These are phyloP conservation scores for Microctonus hyperodae DNA, from an alignment of 2,888 invertebrate genomes.

Conservation along the genomic window DNA sequence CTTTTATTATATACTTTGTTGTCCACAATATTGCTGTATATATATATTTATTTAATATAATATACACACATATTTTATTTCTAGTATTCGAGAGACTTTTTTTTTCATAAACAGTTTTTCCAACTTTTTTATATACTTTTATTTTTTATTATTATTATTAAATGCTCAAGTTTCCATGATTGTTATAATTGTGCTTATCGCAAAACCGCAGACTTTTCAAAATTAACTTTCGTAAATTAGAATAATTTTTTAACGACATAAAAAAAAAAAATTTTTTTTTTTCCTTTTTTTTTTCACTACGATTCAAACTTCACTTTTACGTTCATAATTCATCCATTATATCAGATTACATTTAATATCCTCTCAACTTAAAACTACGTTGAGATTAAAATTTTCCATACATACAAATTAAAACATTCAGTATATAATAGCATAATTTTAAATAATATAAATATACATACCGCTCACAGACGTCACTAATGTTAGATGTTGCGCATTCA, in stretches of 20 bases:
- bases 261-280: neutral
- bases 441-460: conserved; percentile 46
- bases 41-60: neutral
- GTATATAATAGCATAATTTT: no score
- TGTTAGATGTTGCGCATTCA: conserved; percentile 77
- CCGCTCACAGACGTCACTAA: conserved; percentile 72
- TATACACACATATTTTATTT: neutral
- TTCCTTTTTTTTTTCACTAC: neutral
- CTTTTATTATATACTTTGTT: neutral
- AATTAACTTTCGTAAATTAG: neutral
- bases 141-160: neutral
- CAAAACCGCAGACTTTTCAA: neutral
- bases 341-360: neutral
- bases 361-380: neutral
- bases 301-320: neutral
- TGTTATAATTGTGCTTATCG: neutral
- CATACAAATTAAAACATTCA: no score
- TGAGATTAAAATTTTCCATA: no score
- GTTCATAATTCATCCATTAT: neutral
- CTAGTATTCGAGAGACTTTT: neutral
- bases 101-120: neutral
- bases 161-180: neutral
- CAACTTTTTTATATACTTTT: neutral
- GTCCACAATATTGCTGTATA: no score
- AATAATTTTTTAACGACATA: neutral